Evolutionary conservation across 2,888 invertebrate genomes (phyloP).

Genomic region (Eilema sororculum): DNA sequence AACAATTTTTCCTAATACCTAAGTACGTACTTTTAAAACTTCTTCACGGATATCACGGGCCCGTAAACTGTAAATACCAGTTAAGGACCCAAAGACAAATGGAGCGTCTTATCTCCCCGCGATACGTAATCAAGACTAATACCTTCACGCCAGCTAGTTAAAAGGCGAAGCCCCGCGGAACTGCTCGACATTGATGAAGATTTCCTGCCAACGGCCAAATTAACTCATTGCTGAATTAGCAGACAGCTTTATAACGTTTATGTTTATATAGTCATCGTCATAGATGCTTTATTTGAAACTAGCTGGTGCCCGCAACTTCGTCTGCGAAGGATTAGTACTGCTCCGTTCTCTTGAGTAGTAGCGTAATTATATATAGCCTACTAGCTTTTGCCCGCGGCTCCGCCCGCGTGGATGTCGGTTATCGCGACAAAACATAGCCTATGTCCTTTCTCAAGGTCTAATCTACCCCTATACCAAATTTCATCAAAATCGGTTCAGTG

Average conservation of each 20-base stretch:
- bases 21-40: not conserved
- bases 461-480: too few relatives aligned
- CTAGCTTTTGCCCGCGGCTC: too few relatives aligned
- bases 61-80: constrained; percentile 48
- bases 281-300: too few relatives aligned
- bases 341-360: too few relatives aligned
- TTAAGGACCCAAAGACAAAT: constrained; percentile 60
- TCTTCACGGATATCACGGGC: constrained; percentile 10
- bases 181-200: constrained; percentile 54
- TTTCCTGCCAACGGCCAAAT: constrained; percentile 42
- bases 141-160: constrained; percentile 53
- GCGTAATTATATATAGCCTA: too few relatives aligned
- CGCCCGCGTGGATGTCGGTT: too few relatives aligned
- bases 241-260: not conserved
- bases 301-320: too few relatives aligned
- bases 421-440: too few relatives aligned
- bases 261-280: too few relatives aligned
- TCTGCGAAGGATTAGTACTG: too few relatives aligned
- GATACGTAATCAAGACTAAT: constrained; percentile 74
- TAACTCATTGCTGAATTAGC: constrained; percentile 28
- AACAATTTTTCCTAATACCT: not conserved
- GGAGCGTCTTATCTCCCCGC: constrained; percentile 48
- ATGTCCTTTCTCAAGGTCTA: too few relatives aligned
- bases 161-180: constrained; percentile 44
- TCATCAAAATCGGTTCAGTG: too few relatives aligned